phyloP scores from a whole-genome alignment of 2,888 invertebrate genomes.

The Pterostichus niger region DNA sequence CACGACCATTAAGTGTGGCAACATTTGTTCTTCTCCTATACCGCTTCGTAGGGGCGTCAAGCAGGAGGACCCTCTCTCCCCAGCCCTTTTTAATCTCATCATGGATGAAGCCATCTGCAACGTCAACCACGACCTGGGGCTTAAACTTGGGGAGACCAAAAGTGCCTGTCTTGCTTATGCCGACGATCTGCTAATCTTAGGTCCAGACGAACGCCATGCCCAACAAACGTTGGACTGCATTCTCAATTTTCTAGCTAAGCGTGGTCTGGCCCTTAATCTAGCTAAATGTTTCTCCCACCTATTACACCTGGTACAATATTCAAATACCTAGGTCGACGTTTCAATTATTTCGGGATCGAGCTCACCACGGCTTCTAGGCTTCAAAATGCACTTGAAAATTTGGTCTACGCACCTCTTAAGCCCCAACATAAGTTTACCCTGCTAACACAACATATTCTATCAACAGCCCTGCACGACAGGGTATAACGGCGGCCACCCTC shows the following conservation, averaged over 20 bases:
- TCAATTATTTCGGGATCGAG: no score
- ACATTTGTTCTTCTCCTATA: background rate
- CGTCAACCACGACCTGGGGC: background rate
- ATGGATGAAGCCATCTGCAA: slow-evolving; percentile 2
- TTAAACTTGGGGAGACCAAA: background rate
- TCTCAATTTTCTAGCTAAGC: no score
- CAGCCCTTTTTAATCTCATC: slow-evolving; percentile 19
- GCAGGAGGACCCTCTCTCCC: slow-evolving; percentile 48
- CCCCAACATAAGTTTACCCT: background rate
- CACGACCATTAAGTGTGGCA: background rate
- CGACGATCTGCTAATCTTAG: slow-evolving; percentile 26
- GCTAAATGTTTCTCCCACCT: no score
- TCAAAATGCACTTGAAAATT: no score
- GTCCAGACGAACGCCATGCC: no score
- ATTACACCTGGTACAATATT: no score
- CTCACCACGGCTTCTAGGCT: no score
- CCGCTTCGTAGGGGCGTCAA: slow-evolving; percentile 25
- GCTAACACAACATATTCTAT: background rate
- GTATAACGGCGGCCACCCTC: background rate
- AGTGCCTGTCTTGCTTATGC: slow-evolving; percentile 17
- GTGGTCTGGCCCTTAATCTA: no score
- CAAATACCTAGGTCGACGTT: no score
- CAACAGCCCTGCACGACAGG: background rate
- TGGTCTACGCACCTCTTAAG: background rate
- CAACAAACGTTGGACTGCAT: no score